Evolutionary conservation across 2,888 invertebrate genomes (phyloP).

Genomic region (Allolobophora icterica): DNA sequence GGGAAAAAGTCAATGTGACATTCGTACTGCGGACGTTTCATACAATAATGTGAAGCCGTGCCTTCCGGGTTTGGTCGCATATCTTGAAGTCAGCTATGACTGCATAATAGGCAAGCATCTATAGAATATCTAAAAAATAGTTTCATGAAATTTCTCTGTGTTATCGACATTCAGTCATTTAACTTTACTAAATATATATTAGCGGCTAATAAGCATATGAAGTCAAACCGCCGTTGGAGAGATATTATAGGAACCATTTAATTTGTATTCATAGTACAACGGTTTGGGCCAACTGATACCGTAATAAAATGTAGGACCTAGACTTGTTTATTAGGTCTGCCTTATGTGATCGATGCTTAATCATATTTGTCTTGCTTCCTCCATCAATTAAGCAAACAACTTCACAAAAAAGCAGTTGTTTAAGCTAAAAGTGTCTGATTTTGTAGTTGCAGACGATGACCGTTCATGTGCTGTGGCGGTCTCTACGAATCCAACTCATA

Average conservation of each 20-base stretch:
- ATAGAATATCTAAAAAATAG: not conserved
- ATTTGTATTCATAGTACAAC: too few relatives aligned
- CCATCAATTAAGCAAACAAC: not conserved
- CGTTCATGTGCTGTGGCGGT: not conserved
- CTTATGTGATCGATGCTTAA: not conserved
- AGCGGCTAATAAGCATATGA: too few relatives aligned
- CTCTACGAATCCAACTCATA: not conserved
- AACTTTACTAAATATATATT: too few relatives aligned
- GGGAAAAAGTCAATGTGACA: slow-evolving; percentile 21
- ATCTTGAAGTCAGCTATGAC: slow-evolving; percentile 32
- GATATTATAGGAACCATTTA: too few relatives aligned
- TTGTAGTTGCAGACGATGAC: not conserved
- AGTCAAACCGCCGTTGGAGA: too few relatives aligned
- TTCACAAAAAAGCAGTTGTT: not conserved
- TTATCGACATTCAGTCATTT: too few relatives aligned
- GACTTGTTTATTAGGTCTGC: too few relatives aligned
- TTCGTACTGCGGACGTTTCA: not conserved
- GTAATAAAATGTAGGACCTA: too few relatives aligned
- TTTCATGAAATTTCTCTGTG: too few relatives aligned
- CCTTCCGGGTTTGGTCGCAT: not conserved
- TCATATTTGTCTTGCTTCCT: not conserved
- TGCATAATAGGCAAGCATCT: slow-evolving; percentile 28
- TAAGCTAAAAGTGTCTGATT: not conserved
- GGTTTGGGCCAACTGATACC: too few relatives aligned
- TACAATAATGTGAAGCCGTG: slow-evolving; percentile 7